Conservation (phyloP, 1,140 invertebrate genomes). For the Chlorops oryzae region DNA sequence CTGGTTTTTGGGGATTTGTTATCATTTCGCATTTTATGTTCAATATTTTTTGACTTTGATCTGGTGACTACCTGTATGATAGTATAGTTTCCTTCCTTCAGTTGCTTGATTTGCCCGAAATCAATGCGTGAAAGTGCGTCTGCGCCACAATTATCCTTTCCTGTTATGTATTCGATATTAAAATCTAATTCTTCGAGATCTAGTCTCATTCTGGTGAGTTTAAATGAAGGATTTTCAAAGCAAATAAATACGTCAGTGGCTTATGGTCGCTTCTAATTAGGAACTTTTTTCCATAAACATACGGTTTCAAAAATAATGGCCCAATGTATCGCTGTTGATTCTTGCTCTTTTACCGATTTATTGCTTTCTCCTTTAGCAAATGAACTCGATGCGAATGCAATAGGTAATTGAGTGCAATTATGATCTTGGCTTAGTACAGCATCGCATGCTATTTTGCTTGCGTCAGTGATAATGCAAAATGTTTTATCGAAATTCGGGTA, state of each 20-base stretch:
- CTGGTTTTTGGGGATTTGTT: too few relatives aligned
- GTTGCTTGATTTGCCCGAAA: slow-evolving; percentile 2
- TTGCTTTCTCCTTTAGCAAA: slow-evolving; percentile 28
- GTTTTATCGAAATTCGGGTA: slow-evolving; percentile 2
- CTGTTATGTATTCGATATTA: slow-evolving; percentile 22
- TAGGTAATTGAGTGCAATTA: slow-evolving; percentile 19
- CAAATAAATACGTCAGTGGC: slow-evolving; percentile 38
- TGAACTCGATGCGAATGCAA: slow-evolving; percentile 29
- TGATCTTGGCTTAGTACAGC: slow-evolving; percentile 31
- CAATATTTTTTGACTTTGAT: too few relatives aligned
- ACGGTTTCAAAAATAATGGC: slow-evolving; percentile 45
- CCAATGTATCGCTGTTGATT: slow-evolving; percentile 42
- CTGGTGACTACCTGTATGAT: too few relatives aligned
- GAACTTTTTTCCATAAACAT: slow-evolving; percentile 39
- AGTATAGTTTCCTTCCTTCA: neutral
- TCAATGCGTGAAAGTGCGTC: slow-evolving; percentile 18
- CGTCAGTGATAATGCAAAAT: slow-evolving; percentile 36
- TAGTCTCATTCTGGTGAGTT: slow-evolving; percentile 26
- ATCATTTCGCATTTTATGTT: too few relatives aligned
- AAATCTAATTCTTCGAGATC: slow-evolving; percentile 33
- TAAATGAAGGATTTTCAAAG: slow-evolving; percentile 41
- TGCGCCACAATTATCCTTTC: slow-evolving; percentile 23
- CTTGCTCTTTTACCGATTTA: slow-evolving; percentile 34
- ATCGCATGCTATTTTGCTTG: slow-evolving; percentile 34
- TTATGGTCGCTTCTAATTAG: slow-evolving; percentile 38